Evolutionary conservation across 2,113 vertebrate genomes (phyloP).

Genomic region (Pollimyrus isidori): DNA sequence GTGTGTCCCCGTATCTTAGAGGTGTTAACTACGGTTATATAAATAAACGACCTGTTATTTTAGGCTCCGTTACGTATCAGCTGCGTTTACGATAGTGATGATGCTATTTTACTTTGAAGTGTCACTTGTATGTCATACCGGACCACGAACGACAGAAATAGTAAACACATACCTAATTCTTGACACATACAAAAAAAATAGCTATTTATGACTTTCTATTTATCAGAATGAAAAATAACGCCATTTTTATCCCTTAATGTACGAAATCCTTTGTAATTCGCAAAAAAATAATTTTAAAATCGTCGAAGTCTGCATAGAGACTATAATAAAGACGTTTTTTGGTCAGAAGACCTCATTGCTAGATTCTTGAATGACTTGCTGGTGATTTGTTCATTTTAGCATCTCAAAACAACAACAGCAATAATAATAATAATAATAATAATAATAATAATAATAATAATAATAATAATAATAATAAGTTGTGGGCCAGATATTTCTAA

Average conservation of each 20-base stretch:
- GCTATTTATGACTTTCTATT: background rate
- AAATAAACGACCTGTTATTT: conserved; percentile 61
- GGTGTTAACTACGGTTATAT: conserved; percentile 62
- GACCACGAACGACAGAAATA: conserved; percentile 58
- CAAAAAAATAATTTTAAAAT: background rate
- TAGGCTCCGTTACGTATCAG: conserved; percentile 55
- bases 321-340: background rate
- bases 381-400: background rate
- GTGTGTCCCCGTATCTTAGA: conserved; percentile 33
- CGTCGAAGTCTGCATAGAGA: background rate
- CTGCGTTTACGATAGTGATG: conserved; percentile 44
- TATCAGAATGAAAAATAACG: background rate
- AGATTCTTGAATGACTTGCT: background rate
- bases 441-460: background rate
- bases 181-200: background rate
- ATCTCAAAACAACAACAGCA: background rate
- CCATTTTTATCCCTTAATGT: background rate
- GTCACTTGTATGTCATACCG: conserved; percentile 56
- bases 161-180: conserved; percentile 30
- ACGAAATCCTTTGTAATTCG: background rate
- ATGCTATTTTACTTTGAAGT: conserved; percentile 59
- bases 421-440: background rate
- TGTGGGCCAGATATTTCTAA: background rate
- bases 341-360: background rate
- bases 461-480: background rate